Conservation (phyloP, 2,113 vertebrate species). For the Orycteropus afer region DNA sequence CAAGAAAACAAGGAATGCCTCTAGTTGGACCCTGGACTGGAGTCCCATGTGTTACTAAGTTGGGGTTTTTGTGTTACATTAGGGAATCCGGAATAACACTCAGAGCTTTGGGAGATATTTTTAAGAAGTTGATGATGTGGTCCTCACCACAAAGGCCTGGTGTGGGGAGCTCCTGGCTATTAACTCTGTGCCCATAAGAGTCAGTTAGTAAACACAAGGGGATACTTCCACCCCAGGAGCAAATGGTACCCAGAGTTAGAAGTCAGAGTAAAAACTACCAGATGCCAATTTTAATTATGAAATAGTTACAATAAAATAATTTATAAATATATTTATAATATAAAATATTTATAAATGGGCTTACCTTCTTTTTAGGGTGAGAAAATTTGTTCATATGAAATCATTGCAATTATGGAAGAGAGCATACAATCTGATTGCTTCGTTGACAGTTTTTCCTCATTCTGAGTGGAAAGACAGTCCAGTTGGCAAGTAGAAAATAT, state of each 20-base stretch:
- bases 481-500: not conserved
- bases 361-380: conserved; percentile 7
- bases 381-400: not conserved
- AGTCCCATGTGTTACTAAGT: not conserved
- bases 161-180: not conserved
- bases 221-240: not conserved
- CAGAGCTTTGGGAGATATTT: not conserved
- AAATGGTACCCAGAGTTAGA: not conserved
- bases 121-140: not conserved
- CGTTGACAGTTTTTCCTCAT: not conserved
- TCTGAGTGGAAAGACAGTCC: not conserved
- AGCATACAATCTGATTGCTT: not conserved
- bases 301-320: too few relatives aligned
- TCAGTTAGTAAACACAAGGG: not conserved
- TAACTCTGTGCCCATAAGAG: not conserved
- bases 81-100: not conserved
- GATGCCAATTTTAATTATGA: not conserved
- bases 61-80: not conserved
- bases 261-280: not conserved
- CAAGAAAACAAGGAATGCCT: too few relatives aligned
- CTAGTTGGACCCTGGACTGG: not conserved
- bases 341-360: conserved; percentile 22
- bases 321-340: not conserved
- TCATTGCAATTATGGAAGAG: not conserved
- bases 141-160: not conserved